Percentiles rank a stretch among this genome's conserved stretches.
phyloP scores from a whole-genome alignment of 2,888 invertebrate genomes.

The Litoditis marina region DNA sequence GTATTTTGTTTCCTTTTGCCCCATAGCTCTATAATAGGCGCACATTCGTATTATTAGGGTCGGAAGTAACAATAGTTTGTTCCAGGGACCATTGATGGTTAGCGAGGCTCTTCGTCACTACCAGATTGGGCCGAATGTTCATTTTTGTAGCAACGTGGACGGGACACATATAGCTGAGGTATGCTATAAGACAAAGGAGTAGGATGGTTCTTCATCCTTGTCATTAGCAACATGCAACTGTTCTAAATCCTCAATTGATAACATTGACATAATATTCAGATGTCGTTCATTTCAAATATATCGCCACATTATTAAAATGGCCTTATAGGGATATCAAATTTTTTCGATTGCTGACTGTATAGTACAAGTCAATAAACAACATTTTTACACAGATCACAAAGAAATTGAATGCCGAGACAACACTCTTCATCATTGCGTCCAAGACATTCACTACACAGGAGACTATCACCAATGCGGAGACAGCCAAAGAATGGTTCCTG shows the following conservation, averaged over 20 bases:
- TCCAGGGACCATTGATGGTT: slow-evolving; percentile 91
- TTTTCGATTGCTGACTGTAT: neutral
- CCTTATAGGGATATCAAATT: neutral
- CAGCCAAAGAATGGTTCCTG: slow-evolving; percentile 94
- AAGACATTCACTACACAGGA: slow-evolving; percentile 98
- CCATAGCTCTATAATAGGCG: too few relatives aligned
- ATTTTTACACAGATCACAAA: slow-evolving; percentile 71
- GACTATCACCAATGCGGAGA: slow-evolving; percentile 96
- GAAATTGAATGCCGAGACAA: slow-evolving; percentile 84
- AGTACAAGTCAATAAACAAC: neutral
- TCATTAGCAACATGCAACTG: too few relatives aligned
- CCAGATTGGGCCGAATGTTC: slow-evolving; percentile 76
- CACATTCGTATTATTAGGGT: neutral
- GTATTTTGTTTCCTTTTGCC: too few relatives aligned
- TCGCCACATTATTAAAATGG: neutral
- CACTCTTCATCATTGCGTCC: slow-evolving; percentile 95
- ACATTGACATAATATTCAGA: too few relatives aligned
- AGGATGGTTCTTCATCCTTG: neutral
- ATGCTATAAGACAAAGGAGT: neutral
- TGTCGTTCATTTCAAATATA: neutral
- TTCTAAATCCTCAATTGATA: too few relatives aligned
- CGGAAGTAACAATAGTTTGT: neutral
- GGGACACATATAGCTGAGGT: slow-evolving; percentile 93
- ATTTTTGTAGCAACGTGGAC: slow-evolving; percentile 98
- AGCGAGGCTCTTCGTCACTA: slow-evolving; percentile 93